These are phyloP conservation scores for Rynchops niger DNA, from an alignment of 2,113 vertebrate genomes.

Conservation along the genomic window DNA sequence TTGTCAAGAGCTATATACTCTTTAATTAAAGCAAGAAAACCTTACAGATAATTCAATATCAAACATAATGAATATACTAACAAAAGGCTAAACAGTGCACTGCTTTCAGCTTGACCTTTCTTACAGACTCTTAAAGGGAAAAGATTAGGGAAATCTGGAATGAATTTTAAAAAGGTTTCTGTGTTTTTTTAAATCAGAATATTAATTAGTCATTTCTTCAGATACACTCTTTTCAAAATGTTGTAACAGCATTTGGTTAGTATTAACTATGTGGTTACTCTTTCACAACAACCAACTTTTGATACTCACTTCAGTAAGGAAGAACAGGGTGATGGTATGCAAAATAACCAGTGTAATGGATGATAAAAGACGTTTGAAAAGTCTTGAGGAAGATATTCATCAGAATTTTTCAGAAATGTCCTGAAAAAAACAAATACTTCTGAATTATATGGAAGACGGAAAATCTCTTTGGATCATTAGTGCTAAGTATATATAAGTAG, in stretches of 20 bases:
- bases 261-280: background rate
- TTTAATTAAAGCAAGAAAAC: background rate
- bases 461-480: background rate
- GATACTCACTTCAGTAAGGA: conserved; percentile 72
- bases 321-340: conserved; percentile 77
- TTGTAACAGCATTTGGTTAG: background rate
- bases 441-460: background rate
- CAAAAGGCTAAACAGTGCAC: background rate
- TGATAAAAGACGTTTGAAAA: conserved; percentile 53
- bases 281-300: background rate
- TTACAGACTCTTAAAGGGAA: background rate
- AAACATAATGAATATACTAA: background rate
- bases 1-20: background rate
- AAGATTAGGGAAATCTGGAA: background rate
- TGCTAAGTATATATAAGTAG: background rate
- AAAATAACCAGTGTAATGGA: conserved; percentile 80
- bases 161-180: background rate
- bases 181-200: background rate
- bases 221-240: background rate
- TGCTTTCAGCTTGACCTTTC: background rate
- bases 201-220: background rate
- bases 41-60: background rate
- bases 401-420: conserved; percentile 72
- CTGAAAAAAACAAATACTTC: conserved; percentile 65
- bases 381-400: conserved; percentile 34